Conservation (phyloP, 2,113 vertebrate species). For the Xenotilapia leptura region DNA sequence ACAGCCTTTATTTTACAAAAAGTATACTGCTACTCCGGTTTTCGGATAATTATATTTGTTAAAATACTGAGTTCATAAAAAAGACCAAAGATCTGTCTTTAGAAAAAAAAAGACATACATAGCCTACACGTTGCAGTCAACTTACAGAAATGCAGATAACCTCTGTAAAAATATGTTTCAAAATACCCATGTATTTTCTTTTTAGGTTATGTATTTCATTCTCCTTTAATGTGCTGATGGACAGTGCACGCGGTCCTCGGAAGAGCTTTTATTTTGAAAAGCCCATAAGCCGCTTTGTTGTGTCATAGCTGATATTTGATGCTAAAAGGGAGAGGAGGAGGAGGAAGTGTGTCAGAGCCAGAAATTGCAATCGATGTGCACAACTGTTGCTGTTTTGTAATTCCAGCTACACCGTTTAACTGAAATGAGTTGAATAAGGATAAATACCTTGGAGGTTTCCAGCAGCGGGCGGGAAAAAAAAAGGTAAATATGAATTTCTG, state of each 20-base stretch:
- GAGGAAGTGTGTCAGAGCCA: background rate
- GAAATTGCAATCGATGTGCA: background rate
- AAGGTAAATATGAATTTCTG: background rate
- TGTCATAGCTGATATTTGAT: background rate
- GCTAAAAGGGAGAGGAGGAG: background rate
- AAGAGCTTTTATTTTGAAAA: slow-evolving; percentile 24
- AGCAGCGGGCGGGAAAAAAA: background rate
- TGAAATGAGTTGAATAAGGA: background rate
- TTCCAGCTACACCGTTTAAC: rapidly evolving
- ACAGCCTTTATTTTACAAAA: background rate
- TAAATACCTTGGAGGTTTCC: background rate
- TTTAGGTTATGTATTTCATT: background rate
- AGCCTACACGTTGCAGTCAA: background rate
- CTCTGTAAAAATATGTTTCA: background rate
- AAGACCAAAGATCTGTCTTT: background rate
- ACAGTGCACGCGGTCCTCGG: background rate
- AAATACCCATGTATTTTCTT: background rate
- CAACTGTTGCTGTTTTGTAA: background rate
- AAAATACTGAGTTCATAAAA: background rate
- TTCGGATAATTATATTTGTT: background rate
- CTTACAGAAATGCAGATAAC: background rate
- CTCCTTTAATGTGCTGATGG: background rate
- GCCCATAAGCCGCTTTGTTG: rapidly evolving
- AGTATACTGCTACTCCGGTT: background rate
- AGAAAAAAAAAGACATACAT: background rate